Base-by-base conservation (phyloP, 2,113 vertebrate species). In the Ciconia stormi region DNA sequence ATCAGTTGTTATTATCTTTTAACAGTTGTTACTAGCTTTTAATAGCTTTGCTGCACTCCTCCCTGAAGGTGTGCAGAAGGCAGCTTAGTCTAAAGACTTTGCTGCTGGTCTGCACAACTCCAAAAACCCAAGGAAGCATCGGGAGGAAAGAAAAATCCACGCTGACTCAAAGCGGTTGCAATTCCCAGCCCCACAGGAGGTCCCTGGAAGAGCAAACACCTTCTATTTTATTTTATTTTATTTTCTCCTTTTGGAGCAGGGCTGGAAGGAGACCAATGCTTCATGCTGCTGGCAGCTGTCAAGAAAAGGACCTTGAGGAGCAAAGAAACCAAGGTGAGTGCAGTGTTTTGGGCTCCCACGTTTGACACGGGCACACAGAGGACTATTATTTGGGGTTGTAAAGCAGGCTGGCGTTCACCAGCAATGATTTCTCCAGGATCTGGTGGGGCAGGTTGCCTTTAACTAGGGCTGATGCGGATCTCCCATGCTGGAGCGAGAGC, bases 321-420 rank as follows among this genome's bases (percentile, higher is more conserved):
- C 40, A 25, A 21, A 61, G 65, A 17, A 70, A 27, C n/a, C 4
- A 9, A 29, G 62, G 62, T 2, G 15, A 62, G 19, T 1, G 23
- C 23, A 26, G 42, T 7, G 1, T 30, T 74, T 65, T 34, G 40
- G 61, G 30, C 18, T 59, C 58, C 16, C 17, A 1, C 0, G 0
- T 82, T 78, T 38, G 38, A 11, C 13, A 61, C 16, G 4, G 5
- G 0, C 53, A 4, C 8, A 0, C 4, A 8, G 16, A 36, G 20
- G 63, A 4, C 14, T 3, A 3, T 16, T 36, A 5, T 25, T 6
- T 27, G 7, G 61, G 66, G 34, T 22, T 32, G 56, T 20, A 36
- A 66, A 56, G 26, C 22, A 20, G 29, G 27, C 16, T 59, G 77
- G 44, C 16, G 0, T 2, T 18, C 6, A 3, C 8, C 13, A 74